A percentile compares a stretch with the other conserved stretches of the same genome.
Conservation (phyloP, 2,888 invertebrate species). For the Lithophane ornitopus region DNA sequence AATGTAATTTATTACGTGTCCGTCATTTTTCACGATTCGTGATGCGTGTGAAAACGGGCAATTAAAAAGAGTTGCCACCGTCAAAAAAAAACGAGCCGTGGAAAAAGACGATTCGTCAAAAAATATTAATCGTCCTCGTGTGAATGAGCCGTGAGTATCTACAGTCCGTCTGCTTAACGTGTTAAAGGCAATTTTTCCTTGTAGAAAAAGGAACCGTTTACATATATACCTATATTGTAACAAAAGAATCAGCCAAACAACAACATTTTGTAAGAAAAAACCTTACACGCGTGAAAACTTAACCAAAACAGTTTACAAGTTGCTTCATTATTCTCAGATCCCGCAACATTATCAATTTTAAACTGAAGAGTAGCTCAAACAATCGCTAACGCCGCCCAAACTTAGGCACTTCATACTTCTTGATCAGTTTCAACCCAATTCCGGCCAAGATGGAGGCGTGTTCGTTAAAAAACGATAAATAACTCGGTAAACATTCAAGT, state of each 20-base stretch:
- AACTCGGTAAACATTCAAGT: conserved; percentile 72
- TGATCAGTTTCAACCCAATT: conserved; percentile 65
- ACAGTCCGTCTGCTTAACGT: neutral
- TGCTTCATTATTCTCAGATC: conserved; percentile 51
- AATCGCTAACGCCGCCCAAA: conserved; percentile 49
- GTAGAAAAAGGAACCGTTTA: neutral
- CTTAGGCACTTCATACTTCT: conserved; percentile 56
- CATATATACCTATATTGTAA: neutral
- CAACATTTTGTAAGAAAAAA: neutral
- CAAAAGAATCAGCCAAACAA: neutral
- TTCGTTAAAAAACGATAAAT: conserved; percentile 77
- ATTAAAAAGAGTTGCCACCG: no score
- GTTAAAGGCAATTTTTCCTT: neutral
- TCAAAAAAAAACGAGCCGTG: no score
- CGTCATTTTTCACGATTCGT: no score
- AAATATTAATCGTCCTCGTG: no score
- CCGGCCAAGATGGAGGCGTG: conserved; percentile 53
- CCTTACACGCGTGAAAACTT: conserved; percentile 1
- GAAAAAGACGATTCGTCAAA: no score
- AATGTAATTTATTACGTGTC: no score
- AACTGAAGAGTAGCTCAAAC: conserved; percentile 49
- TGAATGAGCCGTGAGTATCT: no score
- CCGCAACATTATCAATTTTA: conserved; percentile 58
- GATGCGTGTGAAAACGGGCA: no score
- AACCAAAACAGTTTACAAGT: conserved; percentile 31